These are phyloP conservation scores for Caradrina clavipalpis DNA, from an alignment of 2,888 invertebrate species.

Conservation along the genomic window DNA sequence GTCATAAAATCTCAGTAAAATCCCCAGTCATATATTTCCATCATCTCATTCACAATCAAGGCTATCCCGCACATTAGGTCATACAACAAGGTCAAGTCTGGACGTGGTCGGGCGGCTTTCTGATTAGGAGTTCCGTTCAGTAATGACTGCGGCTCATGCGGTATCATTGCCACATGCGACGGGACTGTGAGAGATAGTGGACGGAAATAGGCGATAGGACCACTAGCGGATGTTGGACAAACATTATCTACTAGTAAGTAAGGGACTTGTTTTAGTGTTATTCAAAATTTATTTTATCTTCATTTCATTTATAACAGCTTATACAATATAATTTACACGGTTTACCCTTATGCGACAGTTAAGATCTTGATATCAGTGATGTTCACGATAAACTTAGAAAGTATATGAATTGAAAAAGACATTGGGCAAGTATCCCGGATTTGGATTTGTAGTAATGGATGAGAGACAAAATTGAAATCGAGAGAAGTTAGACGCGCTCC, in stretches of 20 bases:
- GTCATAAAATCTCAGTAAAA: constrained; percentile 19
- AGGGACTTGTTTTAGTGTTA: neutral
- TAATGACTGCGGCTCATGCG: constrained; percentile 27
- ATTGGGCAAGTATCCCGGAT: no score
- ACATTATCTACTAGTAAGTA: constrained; percentile 1
- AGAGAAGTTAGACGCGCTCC: no score
- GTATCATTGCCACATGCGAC: constrained; percentile 22
- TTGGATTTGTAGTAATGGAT: no score
- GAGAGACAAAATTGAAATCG: no score
- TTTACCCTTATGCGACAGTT: no score
- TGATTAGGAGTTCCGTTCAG: constrained; percentile 60
- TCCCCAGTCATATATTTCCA: constrained; percentile 27
- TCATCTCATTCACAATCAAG: constrained; percentile 39
- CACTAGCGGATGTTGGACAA: constrained; percentile 43
- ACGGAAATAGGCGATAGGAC: constrained; percentile 36
- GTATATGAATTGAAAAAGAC: no score
- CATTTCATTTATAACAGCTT: no score
- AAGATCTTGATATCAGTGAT: no score
- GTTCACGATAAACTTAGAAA: no score
- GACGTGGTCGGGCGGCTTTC: constrained; percentile 46
- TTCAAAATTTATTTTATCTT: no score
- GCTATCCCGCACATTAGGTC: constrained; percentile 47
- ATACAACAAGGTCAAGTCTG: constrained; percentile 55
- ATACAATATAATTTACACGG: no score
- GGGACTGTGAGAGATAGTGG: constrained; percentile 36